Evolutionary conservation across 1,140 invertebrate species (phyloP).

Genomic region (Fopius arisanus): DNA sequence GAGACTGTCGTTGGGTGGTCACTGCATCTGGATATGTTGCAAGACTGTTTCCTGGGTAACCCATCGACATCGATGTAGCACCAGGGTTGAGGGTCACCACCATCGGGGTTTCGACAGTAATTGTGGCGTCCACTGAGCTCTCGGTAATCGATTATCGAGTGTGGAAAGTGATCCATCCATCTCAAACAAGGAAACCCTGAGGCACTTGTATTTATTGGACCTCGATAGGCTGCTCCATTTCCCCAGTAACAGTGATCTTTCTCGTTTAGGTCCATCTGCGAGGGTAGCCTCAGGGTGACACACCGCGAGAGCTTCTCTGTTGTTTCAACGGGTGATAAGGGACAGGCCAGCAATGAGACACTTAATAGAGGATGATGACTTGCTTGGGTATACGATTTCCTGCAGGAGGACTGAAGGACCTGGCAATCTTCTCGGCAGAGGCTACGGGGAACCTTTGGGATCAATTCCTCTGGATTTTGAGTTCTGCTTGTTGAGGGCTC

Average conservation of each 20-base stretch:
- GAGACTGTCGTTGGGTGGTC: neutral
- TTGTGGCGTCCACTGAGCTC: constrained; percentile 89
- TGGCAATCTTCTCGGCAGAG: constrained; percentile 91
- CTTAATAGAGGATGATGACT: constrained; percentile 90
- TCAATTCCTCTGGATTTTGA: neutral
- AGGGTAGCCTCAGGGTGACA: constrained; percentile 83
- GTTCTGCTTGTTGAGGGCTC: neutral
- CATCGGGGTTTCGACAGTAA: constrained; percentile 93
- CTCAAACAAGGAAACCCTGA: constrained; percentile 79
- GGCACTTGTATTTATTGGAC: constrained; percentile 75
- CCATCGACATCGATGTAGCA: constrained; percentile 82
- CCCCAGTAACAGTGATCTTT: constrained; percentile 87
- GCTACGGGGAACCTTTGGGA: no score
- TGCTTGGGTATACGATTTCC: constrained; percentile 91
- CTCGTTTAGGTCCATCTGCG: constrained; percentile 68
- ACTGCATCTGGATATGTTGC: constrained; percentile 85
- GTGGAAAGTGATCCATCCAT: constrained; percentile 82
- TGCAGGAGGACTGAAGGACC: constrained; percentile 87
- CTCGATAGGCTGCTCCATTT: constrained; percentile 82
- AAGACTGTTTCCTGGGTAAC: constrained; percentile 75
- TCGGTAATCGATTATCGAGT: constrained; percentile 79
- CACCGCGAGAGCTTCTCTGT: constrained; percentile 77
- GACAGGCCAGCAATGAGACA: constrained; percentile 84
- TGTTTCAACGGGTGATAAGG: constrained; percentile 79
- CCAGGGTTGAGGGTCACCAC: constrained; percentile 83